A percentile compares a stretch with the other conserved stretches of the same genome.
These are phyloP conservation scores for Phaethornis superciliosus DNA, from an alignment of 2,113 vertebrate genomes.

Conservation along the genomic window DNA sequence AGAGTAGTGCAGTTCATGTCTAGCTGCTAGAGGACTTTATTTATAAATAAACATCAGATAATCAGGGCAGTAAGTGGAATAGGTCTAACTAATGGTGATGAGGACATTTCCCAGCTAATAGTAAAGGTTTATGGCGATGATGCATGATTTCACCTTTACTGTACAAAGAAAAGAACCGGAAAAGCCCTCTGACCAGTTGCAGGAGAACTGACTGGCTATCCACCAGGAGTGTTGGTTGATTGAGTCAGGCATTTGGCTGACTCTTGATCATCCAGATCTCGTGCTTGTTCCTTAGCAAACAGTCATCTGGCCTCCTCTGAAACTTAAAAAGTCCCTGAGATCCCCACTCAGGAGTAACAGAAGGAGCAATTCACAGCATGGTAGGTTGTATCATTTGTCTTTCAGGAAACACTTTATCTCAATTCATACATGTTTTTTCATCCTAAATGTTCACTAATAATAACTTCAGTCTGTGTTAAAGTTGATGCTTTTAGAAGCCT, in stretches of 20 bases:
- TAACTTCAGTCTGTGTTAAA: background rate
- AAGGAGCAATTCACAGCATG: background rate
- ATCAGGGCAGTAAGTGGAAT: background rate
- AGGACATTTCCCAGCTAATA: background rate
- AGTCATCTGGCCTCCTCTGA: background rate
- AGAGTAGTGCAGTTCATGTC: background rate
- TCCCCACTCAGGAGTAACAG: background rate
- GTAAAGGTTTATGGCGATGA: background rate
- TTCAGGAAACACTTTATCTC: background rate
- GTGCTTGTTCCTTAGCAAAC: background rate
- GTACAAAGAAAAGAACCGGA: background rate
- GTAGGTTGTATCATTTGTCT: background rate
- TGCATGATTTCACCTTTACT: background rate
- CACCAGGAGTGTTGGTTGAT: background rate
- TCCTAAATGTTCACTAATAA: background rate
- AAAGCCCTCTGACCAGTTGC: background rate
- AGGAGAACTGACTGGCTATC: accelerated
- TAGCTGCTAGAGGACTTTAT: background rate
- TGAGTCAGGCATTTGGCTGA: background rate
- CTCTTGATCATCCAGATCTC: background rate
- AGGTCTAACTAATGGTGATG: background rate
- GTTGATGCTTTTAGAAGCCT: background rate
- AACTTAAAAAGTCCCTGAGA: background rate
- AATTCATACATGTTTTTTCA: background rate
- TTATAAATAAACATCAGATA: background rate